Evolutionary conservation across 2,888 invertebrate species (phyloP), one percentile per base, ranked within the genome.

Genomic region (Margaritifera margaritifera): DNA sequence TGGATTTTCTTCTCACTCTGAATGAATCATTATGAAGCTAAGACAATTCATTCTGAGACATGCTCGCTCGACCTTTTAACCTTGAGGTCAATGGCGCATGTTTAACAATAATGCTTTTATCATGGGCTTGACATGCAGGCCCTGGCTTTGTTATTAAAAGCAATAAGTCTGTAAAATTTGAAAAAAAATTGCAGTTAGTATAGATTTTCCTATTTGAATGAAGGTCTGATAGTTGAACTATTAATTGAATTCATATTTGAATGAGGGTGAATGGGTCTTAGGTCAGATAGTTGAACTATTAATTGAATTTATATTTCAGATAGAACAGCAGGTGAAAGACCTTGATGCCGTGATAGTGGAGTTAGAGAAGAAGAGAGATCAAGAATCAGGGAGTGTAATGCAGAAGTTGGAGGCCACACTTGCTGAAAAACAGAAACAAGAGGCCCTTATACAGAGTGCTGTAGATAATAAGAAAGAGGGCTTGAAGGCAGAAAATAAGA

Each of bases 321-420:
- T 94, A 56, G 90, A 90, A 50, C 89, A 90, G 24, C 93, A 93
- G 58, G 74, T 84, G 6, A 79, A 79, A 60, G 84, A 86, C 31
- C 90, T 94, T 58, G 93, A 94, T 19, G 88, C 91, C 61, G 89
- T 92, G 68, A 92, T 94, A 0, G 90, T 90, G 22, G 92, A 93
- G 65, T 90, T 95, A 62, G 93, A 93, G 72, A 91, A 91, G 70
- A 92, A 92, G 84, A 91, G 94, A 70, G 94, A 95, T 87, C 91
- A 92, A 93, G 94, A 94, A 84, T 92, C 92, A 75, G 94, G 94
- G 59, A 93, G 92, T 27, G 91, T 91, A 53, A 90, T 97, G 20
- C 91, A 92, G 66, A 88, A 91, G 60, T 84, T 95, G 6, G 95
- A 96, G 84, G 87, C 89, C 0, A 91, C 93, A 67, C 89, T 95